These are phyloP conservation scores for Ceraclea dissimilis DNA, from an alignment of 2,888 invertebrate species.

Conservation along the genomic window DNA sequence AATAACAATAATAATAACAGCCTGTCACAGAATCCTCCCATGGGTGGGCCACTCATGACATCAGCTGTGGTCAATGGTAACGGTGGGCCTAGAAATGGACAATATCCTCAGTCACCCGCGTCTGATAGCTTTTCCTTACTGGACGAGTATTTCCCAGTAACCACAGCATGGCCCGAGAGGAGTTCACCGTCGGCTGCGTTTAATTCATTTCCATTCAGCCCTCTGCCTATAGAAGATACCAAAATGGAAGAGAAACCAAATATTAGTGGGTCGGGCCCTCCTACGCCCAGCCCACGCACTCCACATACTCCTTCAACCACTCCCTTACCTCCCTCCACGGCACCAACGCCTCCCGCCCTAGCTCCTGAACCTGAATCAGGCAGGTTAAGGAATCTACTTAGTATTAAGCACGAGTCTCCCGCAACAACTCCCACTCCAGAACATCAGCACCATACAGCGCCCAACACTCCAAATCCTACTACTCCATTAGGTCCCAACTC, in stretches of 20 bases:
- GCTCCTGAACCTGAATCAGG: conserved; percentile 49
- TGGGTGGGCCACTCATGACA: conserved; percentile 69
- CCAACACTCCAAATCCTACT: conserved; percentile 25
- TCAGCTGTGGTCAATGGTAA: conserved; percentile 61
- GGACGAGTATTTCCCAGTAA: conserved; percentile 58
- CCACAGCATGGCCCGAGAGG: conserved; percentile 45
- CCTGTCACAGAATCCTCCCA: conserved; percentile 31
- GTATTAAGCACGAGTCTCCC: conserved; percentile 35
- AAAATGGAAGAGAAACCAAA: conserved; percentile 41
- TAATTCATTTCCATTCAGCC: conserved; percentile 56
- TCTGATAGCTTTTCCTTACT: conserved; percentile 39
- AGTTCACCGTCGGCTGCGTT: conserved; percentile 37
- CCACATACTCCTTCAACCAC: conserved; percentile 32
- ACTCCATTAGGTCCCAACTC: conserved; percentile 19
- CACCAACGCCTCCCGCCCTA: conserved; percentile 27
- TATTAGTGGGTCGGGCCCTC: conserved; percentile 28
- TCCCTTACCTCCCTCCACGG: conserved; percentile 33
- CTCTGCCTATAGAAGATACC: conserved; percentile 47
- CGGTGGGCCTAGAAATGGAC: conserved; percentile 36
- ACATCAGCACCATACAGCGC: conserved; percentile 19
- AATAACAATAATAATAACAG: conserved; percentile 10
- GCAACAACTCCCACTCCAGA: conserved; percentile 19
- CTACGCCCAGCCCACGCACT: conserved; percentile 32
- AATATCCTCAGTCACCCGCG: conserved; percentile 43
- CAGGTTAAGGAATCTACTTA: conserved; percentile 53